Conservation (phyloP, 2,888 invertebrate genomes). For the Boloria euphrosyne region DNA sequence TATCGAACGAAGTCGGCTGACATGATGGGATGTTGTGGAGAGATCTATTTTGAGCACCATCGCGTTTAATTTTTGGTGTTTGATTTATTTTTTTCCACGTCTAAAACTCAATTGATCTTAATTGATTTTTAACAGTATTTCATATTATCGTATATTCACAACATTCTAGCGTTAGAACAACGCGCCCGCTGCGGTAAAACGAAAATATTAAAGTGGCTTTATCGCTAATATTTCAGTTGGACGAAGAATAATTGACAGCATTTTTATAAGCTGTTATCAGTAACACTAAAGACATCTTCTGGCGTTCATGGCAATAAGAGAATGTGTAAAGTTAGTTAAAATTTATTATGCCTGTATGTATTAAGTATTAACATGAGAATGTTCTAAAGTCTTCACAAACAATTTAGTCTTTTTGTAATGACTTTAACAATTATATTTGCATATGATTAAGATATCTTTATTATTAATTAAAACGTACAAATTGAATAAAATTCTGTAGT, state of each 20-base stretch:
- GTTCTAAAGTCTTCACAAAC: background rate
- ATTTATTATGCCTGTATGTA: background rate
- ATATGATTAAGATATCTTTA: too few relatives aligned
- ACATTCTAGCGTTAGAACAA: background rate
- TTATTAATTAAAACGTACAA: too few relatives aligned
- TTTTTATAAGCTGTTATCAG: conserved; percentile 13
- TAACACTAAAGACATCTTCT: background rate
- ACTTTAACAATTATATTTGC: background rate
- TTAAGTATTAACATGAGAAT: background rate
- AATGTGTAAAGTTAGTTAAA: background rate
- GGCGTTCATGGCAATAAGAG: background rate
- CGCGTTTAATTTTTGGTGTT: background rate
- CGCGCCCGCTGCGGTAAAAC: conserved; percentile 1
- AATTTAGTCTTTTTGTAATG: background rate
- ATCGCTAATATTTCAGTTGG: conserved; percentile 2
- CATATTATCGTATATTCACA: background rate
- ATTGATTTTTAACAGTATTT: background rate
- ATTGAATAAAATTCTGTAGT: too few relatives aligned
- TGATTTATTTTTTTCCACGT: background rate
- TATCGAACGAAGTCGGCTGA: conserved; percentile 55
- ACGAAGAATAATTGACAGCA: conserved; percentile 6
- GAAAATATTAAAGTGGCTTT: conserved; percentile 7
- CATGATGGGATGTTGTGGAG: conserved; percentile 46
- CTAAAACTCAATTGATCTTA: background rate
- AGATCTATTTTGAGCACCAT: conserved; percentile 61